Evolutionary conservation across 2,888 invertebrate species (phyloP), one percentile per base, ranked within the genome.

Genomic region (Acrobasis repandana): DNA sequence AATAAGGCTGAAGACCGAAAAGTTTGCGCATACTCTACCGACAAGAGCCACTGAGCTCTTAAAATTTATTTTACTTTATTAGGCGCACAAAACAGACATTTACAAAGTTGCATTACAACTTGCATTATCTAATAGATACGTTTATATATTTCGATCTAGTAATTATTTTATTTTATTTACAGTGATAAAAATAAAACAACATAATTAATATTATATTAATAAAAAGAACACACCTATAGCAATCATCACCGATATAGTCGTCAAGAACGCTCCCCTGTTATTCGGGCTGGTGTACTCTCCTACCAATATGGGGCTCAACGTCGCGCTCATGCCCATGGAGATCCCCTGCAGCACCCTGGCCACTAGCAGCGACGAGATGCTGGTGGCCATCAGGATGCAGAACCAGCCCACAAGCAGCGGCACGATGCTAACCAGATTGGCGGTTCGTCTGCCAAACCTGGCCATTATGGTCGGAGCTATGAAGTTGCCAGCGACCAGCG

Each of bases 181-280:
- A n/a, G n/a, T n/a, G n/a, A n/a, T n/a, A n/a, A n/a, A n/a, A n/a
- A n/a, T n/a, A n/a, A n/a, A n/a, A n/a, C 34, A 34, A 34, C 34
- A 34, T 34, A 34, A 34, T n/a, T n/a, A n/a, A n/a, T n/a, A n/a
- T n/a, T n/a, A n/a, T n/a, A n/a, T n/a, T 1, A n/a, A 36, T 15
- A 48, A 10, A 16, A 16, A 16, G 16, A 34, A 38, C 36, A 36
- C 20, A 43, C 60, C 60, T 10, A 83, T 50, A 0, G 94, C 90
- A 16, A 93, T 87, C 0, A 91, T 85, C 2, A 94, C 76, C 1
- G 93, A 90, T 0, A 93, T 86, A 1, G 86, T 85, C 6, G 94
- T 86, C 20, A 94, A 82, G 11, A 94, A 81, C 8, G 91, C 80
- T 0, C 94, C 94, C 18, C 95, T 83, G 50, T 93, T 83, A 61